Evolutionary conservation across 2,113 vertebrate species (phyloP).

Genomic region (Hemicordylus capensis): DNA sequence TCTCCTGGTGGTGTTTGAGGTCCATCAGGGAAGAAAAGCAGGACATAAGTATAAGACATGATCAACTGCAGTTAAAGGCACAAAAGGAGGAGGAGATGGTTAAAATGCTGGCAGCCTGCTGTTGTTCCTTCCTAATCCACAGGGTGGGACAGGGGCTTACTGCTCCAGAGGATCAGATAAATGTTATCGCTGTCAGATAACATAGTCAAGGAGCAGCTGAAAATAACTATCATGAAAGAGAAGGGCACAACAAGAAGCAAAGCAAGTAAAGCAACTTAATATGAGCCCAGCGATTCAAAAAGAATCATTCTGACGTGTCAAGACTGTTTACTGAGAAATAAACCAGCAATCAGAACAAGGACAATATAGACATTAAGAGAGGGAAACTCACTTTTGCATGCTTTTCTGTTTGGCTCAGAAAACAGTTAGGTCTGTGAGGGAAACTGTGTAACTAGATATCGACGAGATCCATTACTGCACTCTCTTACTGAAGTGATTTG

Average conservation of each 20-base stretch:
- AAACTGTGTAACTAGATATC: background rate
- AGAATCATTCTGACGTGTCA: background rate
- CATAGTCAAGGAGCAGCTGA: background rate
- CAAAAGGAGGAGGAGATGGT: too few species aligned
- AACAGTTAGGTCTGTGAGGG: background rate
- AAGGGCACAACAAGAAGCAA: background rate
- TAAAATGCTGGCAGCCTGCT: background rate
- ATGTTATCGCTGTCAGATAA: background rate
- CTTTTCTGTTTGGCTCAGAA: constrained; percentile 4
- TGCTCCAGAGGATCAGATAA: background rate
- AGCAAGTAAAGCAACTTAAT: background rate
- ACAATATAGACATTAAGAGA: background rate
- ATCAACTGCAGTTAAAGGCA: too few species aligned
- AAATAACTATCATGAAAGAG: background rate
- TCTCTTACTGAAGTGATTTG: constrained; percentile 35
- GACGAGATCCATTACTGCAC: background rate
- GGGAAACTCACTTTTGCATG: background rate
- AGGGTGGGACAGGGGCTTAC: background rate
- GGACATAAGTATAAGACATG: too few species aligned
- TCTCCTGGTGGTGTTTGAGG: too few species aligned
- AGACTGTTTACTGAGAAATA: constrained; percentile 35
- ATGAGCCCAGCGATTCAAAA: constrained; percentile 24
- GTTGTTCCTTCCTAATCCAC: background rate
- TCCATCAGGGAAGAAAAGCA: too few species aligned
- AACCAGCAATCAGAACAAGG: constrained; percentile 26